Evolutionary conservation across 2,113 vertebrate genomes (phyloP), one percentile per base, ranked within the genome.

Genomic region (Procapra przewalskii): DNA sequence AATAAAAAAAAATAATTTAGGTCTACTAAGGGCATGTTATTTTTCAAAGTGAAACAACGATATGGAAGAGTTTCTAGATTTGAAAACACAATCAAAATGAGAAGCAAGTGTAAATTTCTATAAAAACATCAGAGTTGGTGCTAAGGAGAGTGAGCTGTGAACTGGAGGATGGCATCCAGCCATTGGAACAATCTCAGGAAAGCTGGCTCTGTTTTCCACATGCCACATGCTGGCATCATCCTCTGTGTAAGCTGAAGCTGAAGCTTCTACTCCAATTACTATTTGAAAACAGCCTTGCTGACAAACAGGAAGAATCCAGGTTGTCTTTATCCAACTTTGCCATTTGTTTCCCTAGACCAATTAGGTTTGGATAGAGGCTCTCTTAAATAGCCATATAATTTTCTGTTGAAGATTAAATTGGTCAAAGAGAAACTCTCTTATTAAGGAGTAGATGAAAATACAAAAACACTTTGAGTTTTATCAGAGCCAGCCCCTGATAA

Each of bases 211-310:
- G 1, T 67, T 88, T 95, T 45, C 82, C 40, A 93, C 4, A 0
- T 16, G 25, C 40, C 67, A 59, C 75, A 91, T 21, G 43, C 91
- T 97, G 96, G 97, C 92, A 80, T 23, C 29, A 48, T 91, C 85
- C 64, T 80, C 97, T 15, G 45, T 71, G 86, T 33, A 60, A 97
- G 81, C 43, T 80, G 77, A 77, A 89, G 84, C 87, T 88, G 81
- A 96, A 94, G 92, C 88, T 33, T 92, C 91, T 43, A 60, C 85
- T 95, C 67, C 15, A 82, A 23, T 87, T 83, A 80, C 95, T 88
- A 21, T 96, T 90, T 93, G 90, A 83, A 98, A 97, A 97, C 94
- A 98, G 80, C 27, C 45, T 97, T 57, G 6, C 92, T 89, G 57
- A 94, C 95, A 96, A 98, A 97, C 55, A 94, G 77, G 59, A 52